These are phyloP conservation scores for Nudaria mundana DNA, from an alignment of 2,888 invertebrate species.

Conservation along the genomic window DNA sequence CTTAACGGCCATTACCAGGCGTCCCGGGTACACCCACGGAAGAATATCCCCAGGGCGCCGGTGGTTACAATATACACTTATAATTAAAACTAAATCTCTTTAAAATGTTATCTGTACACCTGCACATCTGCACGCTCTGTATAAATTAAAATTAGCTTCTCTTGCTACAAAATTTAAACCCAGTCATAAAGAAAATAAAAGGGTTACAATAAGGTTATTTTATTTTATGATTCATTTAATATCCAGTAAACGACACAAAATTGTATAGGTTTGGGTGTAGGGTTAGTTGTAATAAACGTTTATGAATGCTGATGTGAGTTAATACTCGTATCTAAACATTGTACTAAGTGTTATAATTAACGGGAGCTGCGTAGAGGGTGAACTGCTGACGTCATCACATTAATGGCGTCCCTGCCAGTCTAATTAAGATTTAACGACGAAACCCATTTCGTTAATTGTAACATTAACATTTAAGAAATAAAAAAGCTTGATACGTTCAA, in stretches of 20 bases:
- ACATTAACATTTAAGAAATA: constrained; percentile 41
- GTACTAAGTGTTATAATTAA: constrained; percentile 41
- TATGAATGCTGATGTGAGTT: constrained; percentile 26
- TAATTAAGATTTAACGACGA: constrained; percentile 65
- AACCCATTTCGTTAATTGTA: constrained; percentile 51
- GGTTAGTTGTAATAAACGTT: constrained; percentile 22
- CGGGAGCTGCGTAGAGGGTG: constrained; percentile 27
- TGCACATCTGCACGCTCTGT: constrained; percentile 26
- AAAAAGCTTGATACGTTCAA: too few species aligned
- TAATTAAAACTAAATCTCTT: too few species aligned
- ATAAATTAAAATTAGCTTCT: constrained; percentile 20
- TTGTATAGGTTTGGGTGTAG: constrained; percentile 14
- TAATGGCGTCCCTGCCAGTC: constrained; percentile 49
- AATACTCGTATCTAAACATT: constrained; percentile 32
- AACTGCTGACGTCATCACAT: constrained; percentile 48
- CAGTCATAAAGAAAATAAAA: constrained; percentile 10
- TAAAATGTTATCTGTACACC: constrained; percentile 11
- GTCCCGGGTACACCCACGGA: too few species aligned
- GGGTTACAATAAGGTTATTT: constrained; percentile 18
- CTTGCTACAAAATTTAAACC: constrained; percentile 12
- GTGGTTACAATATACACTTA: too few species aligned
- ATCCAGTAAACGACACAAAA: constrained; percentile 24
- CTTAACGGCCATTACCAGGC: too few species aligned
- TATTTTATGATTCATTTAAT: too few species aligned
- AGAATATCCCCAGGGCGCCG: too few species aligned